These are phyloP conservation scores for Poecilus cupreus DNA, from an alignment of 2,888 invertebrate species.

Conservation along the genomic window DNA sequence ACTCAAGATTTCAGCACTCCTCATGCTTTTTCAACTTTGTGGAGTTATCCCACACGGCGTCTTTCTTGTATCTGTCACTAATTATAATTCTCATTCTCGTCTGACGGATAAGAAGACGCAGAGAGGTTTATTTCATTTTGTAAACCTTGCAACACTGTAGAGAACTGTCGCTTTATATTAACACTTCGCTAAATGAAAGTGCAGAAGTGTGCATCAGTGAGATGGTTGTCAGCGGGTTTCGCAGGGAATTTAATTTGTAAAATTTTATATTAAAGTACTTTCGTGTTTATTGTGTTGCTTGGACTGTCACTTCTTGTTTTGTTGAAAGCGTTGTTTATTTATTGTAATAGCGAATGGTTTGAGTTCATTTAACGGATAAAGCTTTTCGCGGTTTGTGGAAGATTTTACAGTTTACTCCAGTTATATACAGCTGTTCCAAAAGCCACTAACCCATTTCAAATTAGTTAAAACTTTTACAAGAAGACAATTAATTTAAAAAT, in stretches of 20 bases:
- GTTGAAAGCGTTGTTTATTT: too few relatives aligned
- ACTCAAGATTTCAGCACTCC: too few relatives aligned
- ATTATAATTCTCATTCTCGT: constrained; percentile 38
- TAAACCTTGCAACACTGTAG: not conserved
- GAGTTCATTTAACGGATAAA: too few relatives aligned
- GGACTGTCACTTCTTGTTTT: constrained; percentile 5
- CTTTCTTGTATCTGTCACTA: constrained; percentile 27
- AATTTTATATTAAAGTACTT: constrained; percentile 27
- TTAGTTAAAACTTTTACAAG: too few relatives aligned
- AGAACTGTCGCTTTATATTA: constrained; percentile 26
- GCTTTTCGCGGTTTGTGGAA: too few relatives aligned
- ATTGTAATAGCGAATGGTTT: too few relatives aligned
- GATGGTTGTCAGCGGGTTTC: not conserved
- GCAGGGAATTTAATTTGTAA: constrained; percentile 13
- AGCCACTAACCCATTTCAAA: too few relatives aligned
- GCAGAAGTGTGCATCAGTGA: constrained; percentile 24
- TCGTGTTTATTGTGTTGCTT: not conserved
- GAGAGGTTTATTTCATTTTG: constrained; percentile 33
- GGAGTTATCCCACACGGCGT: not conserved
- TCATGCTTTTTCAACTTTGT: not conserved
- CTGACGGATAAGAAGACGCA: constrained; percentile 33
- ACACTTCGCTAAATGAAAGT: not conserved
- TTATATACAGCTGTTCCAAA: too few relatives aligned
- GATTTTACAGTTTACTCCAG: too few relatives aligned
- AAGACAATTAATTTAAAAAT: too few relatives aligned